These are phyloP conservation scores for Oryzias celebensis DNA, from an alignment of 2,113 vertebrate genomes.

Conservation along the genomic window DNA sequence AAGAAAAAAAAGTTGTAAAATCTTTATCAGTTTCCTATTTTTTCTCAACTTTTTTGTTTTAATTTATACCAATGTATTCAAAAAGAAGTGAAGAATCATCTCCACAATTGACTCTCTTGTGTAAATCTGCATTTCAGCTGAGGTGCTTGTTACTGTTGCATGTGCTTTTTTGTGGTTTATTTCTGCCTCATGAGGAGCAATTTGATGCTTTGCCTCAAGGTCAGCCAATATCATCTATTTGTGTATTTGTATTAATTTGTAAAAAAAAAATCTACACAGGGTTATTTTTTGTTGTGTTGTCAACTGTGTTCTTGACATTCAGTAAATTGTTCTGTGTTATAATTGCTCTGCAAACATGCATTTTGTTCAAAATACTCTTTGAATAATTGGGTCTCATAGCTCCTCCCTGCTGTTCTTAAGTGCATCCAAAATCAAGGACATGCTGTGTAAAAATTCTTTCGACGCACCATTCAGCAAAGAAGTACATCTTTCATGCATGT, in stretches of 20 bases:
- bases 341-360: conserved; percentile 7
- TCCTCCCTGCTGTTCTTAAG: neutral
- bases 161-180: conserved; percentile 61
- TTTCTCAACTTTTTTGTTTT: conserved; percentile 9
- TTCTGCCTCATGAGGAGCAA: conserved; percentile 45
- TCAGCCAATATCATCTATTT: conserved; percentile 37
- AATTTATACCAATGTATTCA: conserved; percentile 14
- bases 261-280: conserved; percentile 45
- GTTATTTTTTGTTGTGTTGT: conserved; percentile 13
- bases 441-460: neutral
- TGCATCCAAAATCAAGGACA: conserved; percentile 6
- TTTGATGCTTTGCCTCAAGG: conserved; percentile 12
- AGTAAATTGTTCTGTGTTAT: conserved; percentile 4
- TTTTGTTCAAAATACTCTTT: neutral
- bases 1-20: conserved; percentile 8
- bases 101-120: conserved; percentile 39
- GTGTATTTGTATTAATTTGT: conserved; percentile 67
- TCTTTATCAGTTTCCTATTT: neutral
- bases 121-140: conserved; percentile 50
- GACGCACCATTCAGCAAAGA: neutral
- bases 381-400: neutral
- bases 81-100: neutral
- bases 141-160: conserved; percentile 55
- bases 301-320: neutral
- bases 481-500: conserved; percentile 15